Conservation (phyloP, 1,140 invertebrate species). For the Cryptotermes secundus region DNA sequence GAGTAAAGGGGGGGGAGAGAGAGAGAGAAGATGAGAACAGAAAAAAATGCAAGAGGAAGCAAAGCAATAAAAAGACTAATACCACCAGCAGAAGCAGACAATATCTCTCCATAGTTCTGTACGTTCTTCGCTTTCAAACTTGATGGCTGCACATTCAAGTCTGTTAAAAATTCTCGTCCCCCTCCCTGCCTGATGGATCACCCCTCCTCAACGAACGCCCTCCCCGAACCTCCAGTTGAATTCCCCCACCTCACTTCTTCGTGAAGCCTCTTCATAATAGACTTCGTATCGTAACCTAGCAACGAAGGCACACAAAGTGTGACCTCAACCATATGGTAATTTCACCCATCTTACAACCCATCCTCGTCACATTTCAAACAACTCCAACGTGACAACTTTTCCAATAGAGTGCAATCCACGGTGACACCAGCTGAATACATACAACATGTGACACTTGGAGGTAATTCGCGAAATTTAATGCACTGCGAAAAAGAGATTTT, state of each 20-base stretch:
- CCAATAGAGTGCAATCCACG: neutral
- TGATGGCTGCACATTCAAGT: neutral
- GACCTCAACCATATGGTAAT: slow-evolving; percentile 16
- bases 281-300: slow-evolving; percentile 6
- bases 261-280: neutral
- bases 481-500: neutral
- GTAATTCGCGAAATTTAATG: neutral
- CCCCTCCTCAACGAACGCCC: neutral
- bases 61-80: neutral
- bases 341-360: neutral
- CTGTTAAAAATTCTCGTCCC: neutral
- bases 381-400: neutral
- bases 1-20: neutral
- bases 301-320: neutral
- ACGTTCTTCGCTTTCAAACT: neutral
- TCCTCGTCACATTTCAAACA: neutral
- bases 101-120: neutral
- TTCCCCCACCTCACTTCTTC: no score
- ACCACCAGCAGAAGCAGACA: neutral
- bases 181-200: neutral
- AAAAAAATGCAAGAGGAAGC: neutral
- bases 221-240: neutral
- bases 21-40: neutral
- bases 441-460: neutral
- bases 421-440: neutral